Conservation (phyloP, 2,113 vertebrate genomes). For the Uria lomvia region DNA sequence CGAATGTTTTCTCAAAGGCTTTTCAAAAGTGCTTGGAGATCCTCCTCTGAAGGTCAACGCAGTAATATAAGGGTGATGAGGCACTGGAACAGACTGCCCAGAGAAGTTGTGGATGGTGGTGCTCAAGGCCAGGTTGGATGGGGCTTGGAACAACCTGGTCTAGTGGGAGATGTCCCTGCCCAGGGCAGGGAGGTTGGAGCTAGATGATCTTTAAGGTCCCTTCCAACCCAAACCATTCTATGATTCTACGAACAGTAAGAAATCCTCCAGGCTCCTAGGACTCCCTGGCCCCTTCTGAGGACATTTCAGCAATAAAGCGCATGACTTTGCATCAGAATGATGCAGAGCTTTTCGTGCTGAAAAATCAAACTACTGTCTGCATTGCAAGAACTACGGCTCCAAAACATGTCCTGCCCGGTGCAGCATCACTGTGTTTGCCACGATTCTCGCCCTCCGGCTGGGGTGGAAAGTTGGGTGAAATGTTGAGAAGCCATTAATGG, state of each 20-base stretch:
- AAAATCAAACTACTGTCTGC: background rate
- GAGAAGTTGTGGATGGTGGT: background rate
- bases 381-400: background rate
- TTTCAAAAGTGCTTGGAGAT: background rate
- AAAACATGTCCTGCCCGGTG: background rate
- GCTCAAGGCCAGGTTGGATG: background rate
- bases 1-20: background rate
- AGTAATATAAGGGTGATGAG: background rate
- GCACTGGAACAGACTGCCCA: background rate
- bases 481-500: background rate
- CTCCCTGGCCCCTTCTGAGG: background rate
- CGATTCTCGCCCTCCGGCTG: fast-evolving
- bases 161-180: background rate
- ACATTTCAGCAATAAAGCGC: background rate
- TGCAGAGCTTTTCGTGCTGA: background rate
- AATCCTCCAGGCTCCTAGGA: background rate
- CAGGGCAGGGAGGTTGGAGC: background rate
- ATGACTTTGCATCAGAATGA: background rate
- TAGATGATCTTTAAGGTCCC: background rate
- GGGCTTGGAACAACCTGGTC: background rate
- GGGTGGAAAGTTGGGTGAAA: background rate
- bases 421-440: background rate
- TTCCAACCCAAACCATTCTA: background rate
- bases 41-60: background rate
- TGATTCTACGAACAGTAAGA: background rate